Percentiles rank a stretch among this genome's conserved stretches.
Conservation (phyloP, 2,888 invertebrate species). For the Empis livida region DNA sequence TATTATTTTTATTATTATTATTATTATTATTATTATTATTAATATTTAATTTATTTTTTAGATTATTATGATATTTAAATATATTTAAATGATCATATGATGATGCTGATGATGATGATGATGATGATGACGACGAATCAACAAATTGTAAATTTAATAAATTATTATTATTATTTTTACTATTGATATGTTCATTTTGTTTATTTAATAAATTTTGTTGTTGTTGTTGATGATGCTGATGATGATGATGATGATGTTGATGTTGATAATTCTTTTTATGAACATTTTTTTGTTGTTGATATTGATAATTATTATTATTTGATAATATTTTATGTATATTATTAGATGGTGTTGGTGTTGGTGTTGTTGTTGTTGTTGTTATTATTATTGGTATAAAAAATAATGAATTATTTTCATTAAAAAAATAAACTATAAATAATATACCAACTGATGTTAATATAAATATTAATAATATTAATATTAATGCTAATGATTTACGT, state of each 20-base stretch:
- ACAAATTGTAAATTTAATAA: too few species aligned
- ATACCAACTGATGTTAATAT: constrained; percentile 16
- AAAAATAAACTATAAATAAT: constrained; percentile 15
- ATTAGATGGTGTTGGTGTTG: constrained; percentile 1
- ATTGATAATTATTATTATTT: too few species aligned
- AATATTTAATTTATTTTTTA: background rate
- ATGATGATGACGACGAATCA: too few species aligned
- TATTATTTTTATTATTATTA: background rate
- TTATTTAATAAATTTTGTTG: constrained; percentile 1
- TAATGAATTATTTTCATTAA: constrained; percentile 12
- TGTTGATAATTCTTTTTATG: too few species aligned
- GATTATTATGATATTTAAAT: too few species aligned
- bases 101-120: too few species aligned
- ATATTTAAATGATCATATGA: too few species aligned
- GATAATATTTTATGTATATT: too few species aligned
- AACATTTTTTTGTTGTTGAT: too few species aligned
- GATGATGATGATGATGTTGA: background rate
- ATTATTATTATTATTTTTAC: background rate
- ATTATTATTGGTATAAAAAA: constrained; percentile 3
- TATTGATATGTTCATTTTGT: too few species aligned
- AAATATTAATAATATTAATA: constrained; percentile 15
- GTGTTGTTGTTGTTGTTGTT: background rate
- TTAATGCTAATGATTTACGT: constrained; percentile 16
- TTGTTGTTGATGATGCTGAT: constrained; percentile 5
- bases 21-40: background rate